phyloP scores from a whole-genome alignment of 2,113 vertebrate species.

The Caracal caracal region DNA sequence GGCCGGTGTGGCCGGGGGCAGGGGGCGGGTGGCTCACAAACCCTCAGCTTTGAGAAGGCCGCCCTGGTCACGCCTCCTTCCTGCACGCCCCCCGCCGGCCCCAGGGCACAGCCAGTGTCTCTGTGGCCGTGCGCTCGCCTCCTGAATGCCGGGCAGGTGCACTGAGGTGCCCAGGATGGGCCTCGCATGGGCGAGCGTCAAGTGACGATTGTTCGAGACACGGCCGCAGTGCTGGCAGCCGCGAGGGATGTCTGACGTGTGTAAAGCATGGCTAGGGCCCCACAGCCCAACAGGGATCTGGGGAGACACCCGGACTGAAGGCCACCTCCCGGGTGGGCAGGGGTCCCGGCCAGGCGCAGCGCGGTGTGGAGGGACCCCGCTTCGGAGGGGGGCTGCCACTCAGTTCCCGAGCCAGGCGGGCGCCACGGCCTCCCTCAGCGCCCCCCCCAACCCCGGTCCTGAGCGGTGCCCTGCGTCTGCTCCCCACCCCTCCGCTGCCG shows the following conservation, averaged over 20 bases:
- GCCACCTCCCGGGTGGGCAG: accelerated
- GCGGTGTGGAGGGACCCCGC: accelerated
- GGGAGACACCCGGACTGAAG: accelerated
- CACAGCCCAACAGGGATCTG: accelerated
- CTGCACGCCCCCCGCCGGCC: accelerated
- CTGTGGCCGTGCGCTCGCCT: too few relatives aligned
- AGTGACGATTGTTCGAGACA: accelerated
- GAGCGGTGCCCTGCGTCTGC: not conserved
- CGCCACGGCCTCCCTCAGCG: not conserved
- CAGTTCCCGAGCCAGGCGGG: not conserved
- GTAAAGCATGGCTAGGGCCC: not conserved
- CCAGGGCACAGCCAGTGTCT: accelerated
- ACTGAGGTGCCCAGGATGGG: accelerated
- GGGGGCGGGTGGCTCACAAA: not conserved
- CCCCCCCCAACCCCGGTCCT: not conserved
- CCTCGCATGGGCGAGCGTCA: accelerated
- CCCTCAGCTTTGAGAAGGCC: not conserved
- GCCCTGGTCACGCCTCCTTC: not conserved
- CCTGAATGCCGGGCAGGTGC: accelerated
- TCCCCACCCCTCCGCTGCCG: not conserved
- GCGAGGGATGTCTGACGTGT: accelerated
- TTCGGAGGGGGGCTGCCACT: not conserved
- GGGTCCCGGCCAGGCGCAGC: not conserved
- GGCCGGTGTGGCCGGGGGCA: accelerated
- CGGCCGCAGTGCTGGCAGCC: accelerated